Conservation (phyloP, 2,113 vertebrate species). For the Varanus komodoensis region DNA sequence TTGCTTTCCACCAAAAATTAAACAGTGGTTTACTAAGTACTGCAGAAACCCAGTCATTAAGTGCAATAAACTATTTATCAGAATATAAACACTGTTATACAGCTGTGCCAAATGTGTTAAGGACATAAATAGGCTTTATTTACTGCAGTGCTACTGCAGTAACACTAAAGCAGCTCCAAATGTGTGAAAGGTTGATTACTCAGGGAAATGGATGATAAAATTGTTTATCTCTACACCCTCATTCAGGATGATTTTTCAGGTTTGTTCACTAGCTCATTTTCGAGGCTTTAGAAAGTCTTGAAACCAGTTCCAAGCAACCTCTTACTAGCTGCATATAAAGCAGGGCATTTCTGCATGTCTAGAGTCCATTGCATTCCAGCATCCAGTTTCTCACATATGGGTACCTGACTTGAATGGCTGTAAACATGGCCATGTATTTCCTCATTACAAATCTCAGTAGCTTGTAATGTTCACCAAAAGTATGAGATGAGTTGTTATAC, state of each 20-base stretch:
- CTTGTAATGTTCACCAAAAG: neutral
- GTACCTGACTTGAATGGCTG: too few relatives aligned
- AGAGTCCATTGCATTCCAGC: neutral
- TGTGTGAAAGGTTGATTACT: conserved; percentile 13
- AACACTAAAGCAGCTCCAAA: neutral
- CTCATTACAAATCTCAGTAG: neutral
- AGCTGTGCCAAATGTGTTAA: conserved; percentile 14
- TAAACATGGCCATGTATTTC: neutral
- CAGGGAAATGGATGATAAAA: conserved; percentile 1
- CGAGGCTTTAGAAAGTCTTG: too few relatives aligned
- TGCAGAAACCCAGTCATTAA: conserved; percentile 28
- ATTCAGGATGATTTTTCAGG: neutral
- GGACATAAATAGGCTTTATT: conserved; percentile 12
- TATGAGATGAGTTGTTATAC: neutral
- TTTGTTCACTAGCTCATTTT: neutral
- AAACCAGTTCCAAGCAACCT: neutral
- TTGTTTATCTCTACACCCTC: neutral
- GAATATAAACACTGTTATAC: conserved; percentile 23
- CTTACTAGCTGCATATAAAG: neutral
- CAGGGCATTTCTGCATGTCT: neutral
- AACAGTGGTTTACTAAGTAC: conserved; percentile 17
- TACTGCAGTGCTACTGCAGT: conserved; percentile 1
- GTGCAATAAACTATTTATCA: conserved; percentile 26
- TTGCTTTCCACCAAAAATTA: conserved; percentile 28
- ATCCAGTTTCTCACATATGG: too few relatives aligned